Base-by-base conservation (phyloP, 2,888 invertebrate species). In the Alsophila aescularia region DNA sequence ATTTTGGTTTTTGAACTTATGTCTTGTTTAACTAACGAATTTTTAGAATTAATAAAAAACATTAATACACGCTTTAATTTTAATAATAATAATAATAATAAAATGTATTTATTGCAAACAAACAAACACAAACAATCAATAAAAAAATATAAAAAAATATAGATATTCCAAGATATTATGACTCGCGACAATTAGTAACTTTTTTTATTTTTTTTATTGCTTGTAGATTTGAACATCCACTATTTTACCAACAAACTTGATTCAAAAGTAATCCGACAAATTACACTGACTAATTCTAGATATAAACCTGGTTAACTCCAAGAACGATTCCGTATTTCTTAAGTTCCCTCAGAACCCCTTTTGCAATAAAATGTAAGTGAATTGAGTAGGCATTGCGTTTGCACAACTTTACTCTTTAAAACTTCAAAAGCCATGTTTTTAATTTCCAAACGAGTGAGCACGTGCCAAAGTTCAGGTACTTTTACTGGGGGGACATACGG, bases 401-500 rank as follows among this genome's bases (percentile, higher is more conserved):
- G 60, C 56, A 51, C 63, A 85, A 85, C 78, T 84, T 87, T 78
- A 69, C 83, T 79, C 79, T 84, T 81, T 75, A 73, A 73, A 84
- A 81, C 75, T 84, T 80, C 71, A 74, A 76, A 82, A 82, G 82
- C 74, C 78, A 74, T 83, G 87, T 83, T 86, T 87, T 86, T 86
- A 85, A 86, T 86, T 86, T 87, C 84, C 85, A 75, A 82, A 80
- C 75, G 81, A 82, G 76, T 78, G 81, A 80, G 61, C 83, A 79
- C 81, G 81, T 77, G 77, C 69, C 52, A 52, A 71, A 70, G 71
- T 75, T 74, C 64, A 58, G 67, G 67, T 67, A 68, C 72, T 79
- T 77, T 77, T 35, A 34, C 73, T 44, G 8, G 12, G 14, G 12
- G 31, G 65, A 76, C 73, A 65, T 58, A 83, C 69, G 27, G 76